phyloP scores from a whole-genome alignment of 2,113 vertebrate species.

The Bujurquina vittata region DNA sequence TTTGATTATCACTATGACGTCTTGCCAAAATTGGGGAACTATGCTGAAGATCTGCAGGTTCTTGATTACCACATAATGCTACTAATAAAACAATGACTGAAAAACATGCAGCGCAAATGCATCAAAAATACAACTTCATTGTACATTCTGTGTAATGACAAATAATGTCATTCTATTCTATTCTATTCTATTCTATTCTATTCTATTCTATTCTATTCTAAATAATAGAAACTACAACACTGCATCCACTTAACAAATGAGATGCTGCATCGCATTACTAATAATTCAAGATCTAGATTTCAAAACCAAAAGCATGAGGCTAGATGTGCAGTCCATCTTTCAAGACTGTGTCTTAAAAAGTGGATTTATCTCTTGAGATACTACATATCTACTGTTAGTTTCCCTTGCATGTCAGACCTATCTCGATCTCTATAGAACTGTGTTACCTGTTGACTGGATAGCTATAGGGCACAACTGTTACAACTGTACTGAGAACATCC shows the following conservation, averaged over 20 bases:
- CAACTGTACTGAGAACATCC: constrained; percentile 29
- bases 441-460: constrained; percentile 17
- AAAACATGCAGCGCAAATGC: not conserved
- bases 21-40: not conserved
- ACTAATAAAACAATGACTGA: not conserved
- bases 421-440: constrained; percentile 38
- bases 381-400: constrained; percentile 30
- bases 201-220: not conserved
- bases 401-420: constrained; percentile 41
- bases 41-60: not conserved
- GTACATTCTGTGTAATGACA: too few relatives aligned
- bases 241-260: not conserved
- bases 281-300: not conserved
- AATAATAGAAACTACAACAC: not conserved
- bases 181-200: not conserved
- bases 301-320: not conserved
- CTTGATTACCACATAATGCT: not conserved
- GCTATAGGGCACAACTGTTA: constrained; percentile 65
- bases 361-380: constrained; percentile 22
- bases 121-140: not conserved
- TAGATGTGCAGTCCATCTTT: not conserved
- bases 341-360: not conserved
- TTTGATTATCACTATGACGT: not conserved
- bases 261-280: not conserved
- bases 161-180: too few relatives aligned